A percentile compares a stretch with the other conserved stretches of the same genome.
Evolutionary conservation across 23 tunicate genomes (phyloP).

Genomic region (Diplosoma virens): DNA sequence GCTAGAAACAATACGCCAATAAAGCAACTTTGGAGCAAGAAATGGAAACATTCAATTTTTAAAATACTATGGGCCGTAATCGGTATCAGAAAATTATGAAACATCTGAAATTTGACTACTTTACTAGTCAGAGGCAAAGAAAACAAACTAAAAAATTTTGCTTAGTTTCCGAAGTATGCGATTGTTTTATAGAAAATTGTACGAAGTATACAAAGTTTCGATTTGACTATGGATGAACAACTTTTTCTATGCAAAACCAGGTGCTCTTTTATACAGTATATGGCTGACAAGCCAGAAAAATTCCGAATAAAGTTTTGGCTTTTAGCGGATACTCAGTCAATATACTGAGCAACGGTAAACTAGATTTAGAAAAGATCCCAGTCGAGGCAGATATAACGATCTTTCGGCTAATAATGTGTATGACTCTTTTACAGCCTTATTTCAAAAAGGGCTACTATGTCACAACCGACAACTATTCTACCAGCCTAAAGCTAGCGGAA

Average conservation of each 20-base stretch:
- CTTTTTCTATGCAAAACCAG: slow-evolving; percentile 31
- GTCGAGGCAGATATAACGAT: slow-evolving; percentile 23
- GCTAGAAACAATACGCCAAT: slow-evolving; percentile 20
- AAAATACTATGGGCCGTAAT: slow-evolving; percentile 27
- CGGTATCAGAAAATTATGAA: slow-evolving; percentile 24
- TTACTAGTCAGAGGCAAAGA: neutral
- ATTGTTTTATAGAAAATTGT: slow-evolving; percentile 27
- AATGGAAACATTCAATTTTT: slow-evolving; percentile 12
- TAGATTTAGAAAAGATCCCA: slow-evolving; percentile 12
- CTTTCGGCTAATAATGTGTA: slow-evolving; percentile 8
- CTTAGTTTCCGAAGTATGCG: neutral
- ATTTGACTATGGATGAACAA: slow-evolving; percentile 31
- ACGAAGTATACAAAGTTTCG: slow-evolving; percentile 15
- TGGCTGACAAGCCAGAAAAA: slow-evolving; percentile 22
- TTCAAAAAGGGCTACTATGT: slow-evolving; percentile 14
- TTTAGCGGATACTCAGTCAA: slow-evolving; percentile 20
- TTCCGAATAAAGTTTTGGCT: slow-evolving; percentile 23
- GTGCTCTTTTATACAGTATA: slow-evolving; percentile 18
- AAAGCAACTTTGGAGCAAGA: slow-evolving; percentile 36
- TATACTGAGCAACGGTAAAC: slow-evolving; percentile 20
- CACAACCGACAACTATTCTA: slow-evolving; percentile 28
- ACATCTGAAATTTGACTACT: neutral
- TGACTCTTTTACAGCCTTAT: slow-evolving; percentile 27
- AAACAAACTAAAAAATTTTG: slow-evolving; percentile 18
- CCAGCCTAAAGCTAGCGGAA: slow-evolving; percentile 25